Percentiles rank a stretch among this genome's conserved stretches.
Conservation (phyloP, 2,797 vertebrate species). For the Enteromius paludinosus region DNA sequence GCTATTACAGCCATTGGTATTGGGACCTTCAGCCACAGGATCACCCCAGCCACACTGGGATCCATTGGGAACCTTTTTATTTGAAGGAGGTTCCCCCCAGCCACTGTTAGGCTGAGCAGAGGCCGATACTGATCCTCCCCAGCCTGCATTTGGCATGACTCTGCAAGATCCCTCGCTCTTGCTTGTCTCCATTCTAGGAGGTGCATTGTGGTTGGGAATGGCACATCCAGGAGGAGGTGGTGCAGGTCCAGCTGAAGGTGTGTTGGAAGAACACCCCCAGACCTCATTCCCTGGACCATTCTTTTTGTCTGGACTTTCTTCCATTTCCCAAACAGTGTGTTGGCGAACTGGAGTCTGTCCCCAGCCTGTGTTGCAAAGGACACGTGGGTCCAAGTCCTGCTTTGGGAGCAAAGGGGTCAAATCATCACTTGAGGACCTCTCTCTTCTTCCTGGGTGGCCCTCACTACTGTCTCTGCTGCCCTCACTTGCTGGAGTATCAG, state of each 20-base stretch:
- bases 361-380: slow-evolving; percentile 88
- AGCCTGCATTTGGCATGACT: slow-evolving; percentile 87
- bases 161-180: slow-evolving; percentile 88
- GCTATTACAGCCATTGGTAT: slow-evolving; percentile 84
- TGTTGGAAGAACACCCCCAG: slow-evolving; percentile 79
- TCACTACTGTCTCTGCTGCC: slow-evolving; percentile 84
- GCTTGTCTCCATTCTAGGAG: slow-evolving; percentile 84
- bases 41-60: slow-evolving; percentile 89
- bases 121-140: slow-evolving; percentile 81
- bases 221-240: slow-evolving; percentile 68
- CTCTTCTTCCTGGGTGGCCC: slow-evolving; percentile 75
- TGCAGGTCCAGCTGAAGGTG: slow-evolving; percentile 60
- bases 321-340: slow-evolving; percentile 89
- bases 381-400: slow-evolving; percentile 86
- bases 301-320: slow-evolving; percentile 84
- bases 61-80: slow-evolving; percentile 86
- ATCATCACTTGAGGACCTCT: slow-evolving; percentile 77
- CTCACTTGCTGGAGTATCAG: slow-evolving; percentile 78
- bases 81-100: slow-evolving; percentile 85
- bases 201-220: slow-evolving; percentile 70
- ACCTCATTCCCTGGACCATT: slow-evolving; percentile 88
- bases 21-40: slow-evolving; percentile 79
- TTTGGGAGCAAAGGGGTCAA: slow-evolving; percentile 82
- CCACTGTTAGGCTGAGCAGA: slow-evolving; percentile 84
- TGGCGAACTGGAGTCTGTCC: slow-evolving; percentile 89